Conservation (phyloP, 2,113 vertebrate species). For the Ia io region DNA sequence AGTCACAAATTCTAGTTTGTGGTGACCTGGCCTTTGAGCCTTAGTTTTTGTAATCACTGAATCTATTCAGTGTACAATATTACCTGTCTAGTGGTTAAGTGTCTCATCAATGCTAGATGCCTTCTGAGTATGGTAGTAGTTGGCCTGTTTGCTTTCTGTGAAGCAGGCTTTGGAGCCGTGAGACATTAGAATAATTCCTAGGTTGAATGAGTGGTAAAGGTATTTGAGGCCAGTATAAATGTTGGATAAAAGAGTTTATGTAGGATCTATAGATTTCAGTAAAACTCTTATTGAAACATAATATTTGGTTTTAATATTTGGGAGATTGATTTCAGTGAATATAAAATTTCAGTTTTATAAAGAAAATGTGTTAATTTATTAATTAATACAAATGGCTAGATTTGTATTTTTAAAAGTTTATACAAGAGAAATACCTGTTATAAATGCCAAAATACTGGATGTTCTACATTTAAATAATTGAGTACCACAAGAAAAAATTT, state of each 20-base stretch:
- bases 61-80: not conserved
- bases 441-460: not conserved
- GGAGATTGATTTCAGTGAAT: not conserved
- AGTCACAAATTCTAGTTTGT: not conserved
- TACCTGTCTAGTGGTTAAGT: not conserved
- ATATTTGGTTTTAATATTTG: not conserved
- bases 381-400: not conserved
- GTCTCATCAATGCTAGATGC: not conserved
- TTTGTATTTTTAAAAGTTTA: not conserved
- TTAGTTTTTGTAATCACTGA: not conserved
- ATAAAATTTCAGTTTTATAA: not conserved
- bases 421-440: not conserved
- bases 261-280: not conserved
- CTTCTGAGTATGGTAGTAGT: fast-evolving
- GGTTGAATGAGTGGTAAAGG: not conserved
- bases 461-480: not conserved
- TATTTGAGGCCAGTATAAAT: not conserved
- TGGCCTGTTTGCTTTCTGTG: not conserved
- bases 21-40: not conserved
- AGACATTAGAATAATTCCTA: not conserved
- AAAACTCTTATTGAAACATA: not conserved
- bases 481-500: not conserved
- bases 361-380: not conserved
- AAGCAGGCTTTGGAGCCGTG: not conserved
- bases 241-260: not conserved